A percentile compares a stretch with the other conserved stretches of the same genome.
Evolutionary conservation across 2,113 vertebrate genomes (phyloP).

Genomic region (Tamias sibiricus): DNA sequence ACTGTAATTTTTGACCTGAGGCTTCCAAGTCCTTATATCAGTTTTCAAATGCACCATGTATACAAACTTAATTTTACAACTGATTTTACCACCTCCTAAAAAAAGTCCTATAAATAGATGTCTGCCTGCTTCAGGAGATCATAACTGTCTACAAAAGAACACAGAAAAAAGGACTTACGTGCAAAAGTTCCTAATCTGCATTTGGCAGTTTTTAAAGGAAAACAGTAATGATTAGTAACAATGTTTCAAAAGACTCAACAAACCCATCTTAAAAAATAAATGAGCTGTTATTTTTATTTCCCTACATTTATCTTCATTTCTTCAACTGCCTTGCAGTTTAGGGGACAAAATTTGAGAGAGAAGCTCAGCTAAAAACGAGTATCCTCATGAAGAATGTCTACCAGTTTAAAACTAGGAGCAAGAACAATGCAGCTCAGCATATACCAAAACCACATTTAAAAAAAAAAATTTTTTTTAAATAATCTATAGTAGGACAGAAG

Average conservation of each 20-base stretch:
- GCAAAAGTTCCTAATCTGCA: conserved; percentile 71
- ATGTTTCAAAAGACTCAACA: conserved; percentile 24
- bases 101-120: not conserved
- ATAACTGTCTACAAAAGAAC: conserved; percentile 39
- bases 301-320: not conserved
- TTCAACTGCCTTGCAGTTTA: not conserved
- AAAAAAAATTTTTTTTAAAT: not conserved
- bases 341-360: not conserved
- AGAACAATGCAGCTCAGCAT: not conserved
- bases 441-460: not conserved
- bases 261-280: not conserved
- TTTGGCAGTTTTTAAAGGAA: conserved; percentile 72
- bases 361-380: not conserved
- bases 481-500: not conserved
- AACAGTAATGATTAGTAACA: conserved; percentile 67
- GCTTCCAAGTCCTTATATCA: not conserved
- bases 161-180: conserved; percentile 61
- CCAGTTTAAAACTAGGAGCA: conserved; percentile 25
- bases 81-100: not conserved
- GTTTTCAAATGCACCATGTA: conserved; percentile 51
- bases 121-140: not conserved
- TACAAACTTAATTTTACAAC: conserved; percentile 32
- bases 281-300: not conserved
- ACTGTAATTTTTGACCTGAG: conserved; percentile 28
- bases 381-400: not conserved